These are phyloP conservation scores for Drosophila carrolli DNA, from an alignment of 1,140 invertebrate genomes.

Conservation along the genomic window DNA sequence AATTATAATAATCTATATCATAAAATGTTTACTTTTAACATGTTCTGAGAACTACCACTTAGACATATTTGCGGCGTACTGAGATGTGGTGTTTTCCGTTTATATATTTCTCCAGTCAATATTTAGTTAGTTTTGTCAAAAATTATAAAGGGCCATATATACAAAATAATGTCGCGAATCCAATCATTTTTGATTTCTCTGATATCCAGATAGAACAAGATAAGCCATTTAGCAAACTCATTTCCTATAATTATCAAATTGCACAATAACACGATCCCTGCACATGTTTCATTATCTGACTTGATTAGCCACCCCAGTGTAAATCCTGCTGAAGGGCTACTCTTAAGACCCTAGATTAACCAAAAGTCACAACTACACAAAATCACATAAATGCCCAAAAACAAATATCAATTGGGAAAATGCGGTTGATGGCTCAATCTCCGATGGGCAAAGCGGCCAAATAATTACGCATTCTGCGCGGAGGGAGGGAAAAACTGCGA, in stretches of 20 bases:
- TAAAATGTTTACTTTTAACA: too few relatives aligned
- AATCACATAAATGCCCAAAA: slow-evolving; percentile 22
- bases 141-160: too few relatives aligned
- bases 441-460: slow-evolving; percentile 19
- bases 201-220: neutral
- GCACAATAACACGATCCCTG: neutral
- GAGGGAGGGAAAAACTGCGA: slow-evolving; percentile 30
- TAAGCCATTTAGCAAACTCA: neutral
- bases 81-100: too few relatives aligned
- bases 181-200: too few relatives aligned
- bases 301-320: slow-evolving; percentile 6
- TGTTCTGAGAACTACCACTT: too few relatives aligned
- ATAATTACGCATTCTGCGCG: slow-evolving; percentile 27
- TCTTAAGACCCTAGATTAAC: slow-evolving; percentile 48
- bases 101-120: too few relatives aligned
- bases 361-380: slow-evolving; percentile 52
- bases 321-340: neutral
- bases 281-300: slow-evolving; percentile 10
- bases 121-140: too few relatives aligned
- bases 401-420: slow-evolving; percentile 41
- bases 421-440: slow-evolving; percentile 42
- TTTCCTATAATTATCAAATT: slow-evolving; percentile 18
- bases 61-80: too few relatives aligned
- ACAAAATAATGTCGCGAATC: too few relatives aligned
- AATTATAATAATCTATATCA: too few relatives aligned